Evolutionary conservation across 2,888 invertebrate genomes (phyloP).

Genomic region (Caenorhabditis angaria): DNA sequence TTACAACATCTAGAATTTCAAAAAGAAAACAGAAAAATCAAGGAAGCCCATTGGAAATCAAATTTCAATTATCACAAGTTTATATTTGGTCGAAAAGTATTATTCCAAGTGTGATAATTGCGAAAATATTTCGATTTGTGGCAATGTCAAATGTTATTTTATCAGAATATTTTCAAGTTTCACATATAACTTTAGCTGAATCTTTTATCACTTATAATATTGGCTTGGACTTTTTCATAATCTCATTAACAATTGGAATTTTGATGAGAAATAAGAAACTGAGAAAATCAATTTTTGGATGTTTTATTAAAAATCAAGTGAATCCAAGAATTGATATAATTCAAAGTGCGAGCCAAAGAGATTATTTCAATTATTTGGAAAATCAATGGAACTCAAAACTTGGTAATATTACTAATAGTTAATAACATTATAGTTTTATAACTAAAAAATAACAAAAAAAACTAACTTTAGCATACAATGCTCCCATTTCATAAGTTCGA

Average conservation of each 20-base stretch:
- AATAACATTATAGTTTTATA: too few species aligned
- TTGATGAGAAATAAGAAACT: too few species aligned
- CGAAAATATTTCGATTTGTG: neutral
- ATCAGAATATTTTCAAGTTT: neutral
- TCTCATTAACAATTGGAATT: too few species aligned
- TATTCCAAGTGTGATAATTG: neutral
- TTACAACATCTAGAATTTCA: too few species aligned
- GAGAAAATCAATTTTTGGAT: neutral
- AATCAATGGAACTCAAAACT: neutral
- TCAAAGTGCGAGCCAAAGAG: neutral
- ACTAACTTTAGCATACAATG: slow-evolving; percentile 62
- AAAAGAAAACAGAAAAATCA: too few species aligned
- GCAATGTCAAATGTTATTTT: neutral
- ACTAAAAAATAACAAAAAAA: too few species aligned
- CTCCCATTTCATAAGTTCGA: slow-evolving; percentile 64
- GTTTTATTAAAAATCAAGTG: too few species aligned
- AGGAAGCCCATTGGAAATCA: too few species aligned
- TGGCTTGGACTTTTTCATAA: too few species aligned
- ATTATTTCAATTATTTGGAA: neutral
- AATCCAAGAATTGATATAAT: neutral
- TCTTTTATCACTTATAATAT: neutral
- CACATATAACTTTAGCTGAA: neutral
- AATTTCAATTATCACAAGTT: neutral
- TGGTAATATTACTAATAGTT: too few species aligned
- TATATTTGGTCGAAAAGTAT: neutral